Evolutionary conservation across 2,888 invertebrate genomes (phyloP).

Genomic region (Watsonalla binaria): DNA sequence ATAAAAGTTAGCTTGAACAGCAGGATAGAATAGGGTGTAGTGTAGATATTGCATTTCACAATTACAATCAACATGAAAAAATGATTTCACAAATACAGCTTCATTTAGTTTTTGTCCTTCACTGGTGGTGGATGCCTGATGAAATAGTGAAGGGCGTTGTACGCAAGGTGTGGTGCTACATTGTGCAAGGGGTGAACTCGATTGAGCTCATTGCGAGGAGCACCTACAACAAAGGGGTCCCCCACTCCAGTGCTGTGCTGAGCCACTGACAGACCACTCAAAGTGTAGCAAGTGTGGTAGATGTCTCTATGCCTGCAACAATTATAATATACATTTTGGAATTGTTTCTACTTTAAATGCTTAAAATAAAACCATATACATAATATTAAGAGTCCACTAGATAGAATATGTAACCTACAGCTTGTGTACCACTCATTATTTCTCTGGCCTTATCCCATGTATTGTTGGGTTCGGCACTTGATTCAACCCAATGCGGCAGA

Average conservation of each 20-base stretch:
- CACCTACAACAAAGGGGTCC: slow-evolving; percentile 81
- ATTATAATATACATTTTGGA: slow-evolving; percentile 7
- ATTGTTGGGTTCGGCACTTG: too few species aligned
- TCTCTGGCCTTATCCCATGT: too few species aligned
- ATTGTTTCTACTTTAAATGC: too few species aligned
- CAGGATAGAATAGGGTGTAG: too few species aligned
- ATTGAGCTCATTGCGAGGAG: slow-evolving; percentile 83
- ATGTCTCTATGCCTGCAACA: slow-evolving; percentile 88
- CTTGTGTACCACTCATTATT: too few species aligned
- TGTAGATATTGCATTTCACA: too few species aligned
- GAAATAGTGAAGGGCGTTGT: slow-evolving; percentile 73
- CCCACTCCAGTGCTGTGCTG: slow-evolving; percentile 82
- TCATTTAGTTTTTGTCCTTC: slow-evolving; percentile 54
- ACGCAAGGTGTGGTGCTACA: slow-evolving; percentile 82
- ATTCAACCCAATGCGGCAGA: too few species aligned
- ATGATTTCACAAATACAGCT: slow-evolving; percentile 2
- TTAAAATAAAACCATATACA: too few species aligned
- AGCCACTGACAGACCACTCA: slow-evolving; percentile 96
- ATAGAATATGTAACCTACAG: too few species aligned
- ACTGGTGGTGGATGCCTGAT: slow-evolving; percentile 67
- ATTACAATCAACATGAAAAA: too few species aligned
- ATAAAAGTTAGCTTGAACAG: too few species aligned
- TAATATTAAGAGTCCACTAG: too few species aligned
- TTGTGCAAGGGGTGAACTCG: slow-evolving; percentile 91
- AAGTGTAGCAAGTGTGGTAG: slow-evolving; percentile 98